These are phyloP conservation scores for Philonicus albiceps DNA, from an alignment of 2,888 invertebrate genomes.

Conservation along the genomic window DNA sequence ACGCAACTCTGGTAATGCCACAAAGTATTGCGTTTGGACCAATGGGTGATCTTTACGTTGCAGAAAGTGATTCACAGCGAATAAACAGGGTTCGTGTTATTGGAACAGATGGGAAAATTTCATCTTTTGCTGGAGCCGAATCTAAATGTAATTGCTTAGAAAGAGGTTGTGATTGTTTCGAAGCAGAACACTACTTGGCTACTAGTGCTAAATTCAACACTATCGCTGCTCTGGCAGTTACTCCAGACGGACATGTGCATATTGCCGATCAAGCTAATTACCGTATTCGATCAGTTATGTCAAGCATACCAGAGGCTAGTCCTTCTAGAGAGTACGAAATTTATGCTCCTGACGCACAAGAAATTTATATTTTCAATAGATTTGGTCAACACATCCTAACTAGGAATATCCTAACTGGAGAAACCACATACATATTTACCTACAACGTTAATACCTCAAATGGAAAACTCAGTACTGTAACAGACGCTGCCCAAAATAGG, in stretches of 20 bases:
- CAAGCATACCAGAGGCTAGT: constrained; percentile 87
- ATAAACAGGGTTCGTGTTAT: constrained; percentile 91
- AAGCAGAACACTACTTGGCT: constrained; percentile 89
- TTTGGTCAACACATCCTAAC: constrained; percentile 96
- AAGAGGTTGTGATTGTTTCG: constrained; percentile 90
- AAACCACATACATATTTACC: constrained; percentile 90
- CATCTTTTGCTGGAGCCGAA: constrained; percentile 93
- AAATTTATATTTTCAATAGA: constrained; percentile 90
- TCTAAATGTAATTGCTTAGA: constrained; percentile 93
- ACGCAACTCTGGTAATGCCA: constrained; percentile 90
- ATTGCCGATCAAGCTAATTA: constrained; percentile 95
- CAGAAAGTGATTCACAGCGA: constrained; percentile 94
- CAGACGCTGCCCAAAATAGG: constrained; percentile 91
- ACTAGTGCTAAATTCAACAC: constrained; percentile 94
- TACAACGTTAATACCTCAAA: constrained; percentile 97
- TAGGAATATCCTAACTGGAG: constrained; percentile 93
- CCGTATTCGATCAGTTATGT: constrained; percentile 86
- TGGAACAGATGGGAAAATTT: constrained; percentile 91
- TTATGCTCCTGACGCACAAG: constrained; percentile 93
- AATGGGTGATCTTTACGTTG: constrained; percentile 90
- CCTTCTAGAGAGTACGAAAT: constrained; percentile 89
- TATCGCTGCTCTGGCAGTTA: constrained; percentile 90
- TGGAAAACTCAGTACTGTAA: constrained; percentile 91
- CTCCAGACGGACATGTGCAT: constrained; percentile 92
- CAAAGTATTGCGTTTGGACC: constrained; percentile 94